Evolutionary conservation across 2,113 vertebrate species (phyloP), one percentile per base, ranked within the genome.

Genomic region (Anthoscopus minutus): DNA sequence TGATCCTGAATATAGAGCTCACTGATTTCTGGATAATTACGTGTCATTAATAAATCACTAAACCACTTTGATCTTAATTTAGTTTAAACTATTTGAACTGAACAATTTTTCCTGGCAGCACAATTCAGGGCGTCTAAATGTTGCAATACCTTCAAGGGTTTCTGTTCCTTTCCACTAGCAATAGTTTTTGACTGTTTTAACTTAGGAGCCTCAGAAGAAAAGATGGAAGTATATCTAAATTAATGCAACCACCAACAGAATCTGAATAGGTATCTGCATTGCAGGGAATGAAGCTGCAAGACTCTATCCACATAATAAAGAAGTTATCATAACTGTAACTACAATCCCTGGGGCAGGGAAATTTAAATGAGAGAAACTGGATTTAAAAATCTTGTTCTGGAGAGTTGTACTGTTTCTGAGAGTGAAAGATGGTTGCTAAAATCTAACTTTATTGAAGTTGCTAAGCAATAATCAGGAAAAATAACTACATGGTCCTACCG

Each of bases 1-100:
- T 54, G 88, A 90, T 92, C 60, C 67, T 66, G 60, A 81, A 81
- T 71, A 33, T 61, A 77, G n/a, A 92, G 42, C 33, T 95, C 50
- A 38, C 64, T 83, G 71, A 37, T 56, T 69, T 69, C 50, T 83
- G 33, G n/a, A 88, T 93, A 86, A 88, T 93, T 96, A 62, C 1
- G 0, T 92, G 62, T 28, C 22, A 1, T 80, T 88, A 90, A 92
- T 73, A 90, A 88, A 89, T 92, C 66, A 50, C 40, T 89, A 87
- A 92, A 94, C 8, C 78, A 1, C 33, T 93, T 74, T 90, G 58
- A 74, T 88, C 27, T 12, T 90, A 58, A 81, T 86, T 94, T 74
- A 76, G 13, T 73, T 93, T 86, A 80, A 92, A 83, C 45, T 37
- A 54, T 73, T 93, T 88, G 10, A 92, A 80, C 33, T 9, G 86